These are phyloP conservation scores for Etheostoma nigrum DNA, from an alignment of 2,797 vertebrate genomes.

Conservation along the genomic window DNA sequence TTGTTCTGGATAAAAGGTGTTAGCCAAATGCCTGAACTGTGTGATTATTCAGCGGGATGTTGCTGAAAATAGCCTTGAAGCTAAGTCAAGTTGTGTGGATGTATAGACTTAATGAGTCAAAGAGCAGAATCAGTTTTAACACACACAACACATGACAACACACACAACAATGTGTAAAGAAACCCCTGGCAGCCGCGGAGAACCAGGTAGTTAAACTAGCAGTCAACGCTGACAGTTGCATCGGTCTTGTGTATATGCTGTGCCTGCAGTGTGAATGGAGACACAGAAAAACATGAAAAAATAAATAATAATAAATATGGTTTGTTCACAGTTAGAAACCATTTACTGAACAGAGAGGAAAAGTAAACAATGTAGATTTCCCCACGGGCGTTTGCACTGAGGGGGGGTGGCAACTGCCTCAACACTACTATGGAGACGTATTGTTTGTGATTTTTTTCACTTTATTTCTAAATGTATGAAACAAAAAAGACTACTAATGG, in stretches of 20 bases:
- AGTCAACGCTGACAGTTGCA: conserved; percentile 29
- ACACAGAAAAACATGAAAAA: conserved; percentile 6
- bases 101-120: conserved; percentile 22
- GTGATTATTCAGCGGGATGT: conserved; percentile 17
- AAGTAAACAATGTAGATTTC: conserved; percentile 38
- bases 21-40: conserved; percentile 14
- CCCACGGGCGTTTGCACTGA: conserved; percentile 31
- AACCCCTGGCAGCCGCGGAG: conserved; percentile 18
- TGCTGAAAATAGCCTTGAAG: conserved; percentile 24
- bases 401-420: conserved; percentile 36
- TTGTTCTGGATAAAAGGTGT: conserved; percentile 23
- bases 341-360: conserved; percentile 51
- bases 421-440: conserved; percentile 1
- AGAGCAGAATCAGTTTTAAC: background rate
- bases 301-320: conserved; percentile 13
- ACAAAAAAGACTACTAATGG: conserved; percentile 4
- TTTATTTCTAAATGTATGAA: too few species aligned
- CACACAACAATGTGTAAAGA: conserved; percentile 5
- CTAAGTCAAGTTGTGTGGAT: conserved; percentile 12
- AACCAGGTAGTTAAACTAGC: conserved; percentile 38
- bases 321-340: conserved; percentile 38
- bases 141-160: too few species aligned
- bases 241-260: conserved; percentile 18
- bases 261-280: conserved; percentile 35
- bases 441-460: too few species aligned